A percentile compares a stretch with the other conserved stretches of the same genome.
These are phyloP conservation scores for Tragelaphus buxtoni DNA, from an alignment of 2,113 vertebrate species.

Conservation along the genomic window DNA sequence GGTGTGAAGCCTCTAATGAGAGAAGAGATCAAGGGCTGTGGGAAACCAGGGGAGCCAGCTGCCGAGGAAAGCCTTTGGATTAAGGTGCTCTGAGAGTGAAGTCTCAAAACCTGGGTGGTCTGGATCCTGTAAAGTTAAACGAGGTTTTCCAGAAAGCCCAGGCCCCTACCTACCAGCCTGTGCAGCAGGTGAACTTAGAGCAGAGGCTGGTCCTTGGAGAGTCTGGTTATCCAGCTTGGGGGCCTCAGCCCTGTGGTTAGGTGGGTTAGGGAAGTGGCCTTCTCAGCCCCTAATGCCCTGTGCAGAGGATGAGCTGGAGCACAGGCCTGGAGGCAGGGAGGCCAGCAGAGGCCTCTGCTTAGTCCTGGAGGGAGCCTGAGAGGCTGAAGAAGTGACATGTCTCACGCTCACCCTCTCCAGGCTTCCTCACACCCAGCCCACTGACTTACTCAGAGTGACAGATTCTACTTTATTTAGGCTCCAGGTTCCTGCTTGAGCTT, in stretches of 20 bases:
- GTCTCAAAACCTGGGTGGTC: background rate
- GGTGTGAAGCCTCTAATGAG: background rate
- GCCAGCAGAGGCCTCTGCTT: background rate
- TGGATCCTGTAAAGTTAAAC: background rate
- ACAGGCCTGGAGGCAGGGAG: background rate
- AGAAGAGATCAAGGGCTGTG: background rate
- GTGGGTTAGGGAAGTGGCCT: background rate
- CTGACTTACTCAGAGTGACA: conserved; percentile 13
- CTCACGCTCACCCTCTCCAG: accelerated
- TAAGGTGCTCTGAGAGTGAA: background rate
- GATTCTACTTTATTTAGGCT: conserved; percentile 78
- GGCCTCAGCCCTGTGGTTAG: background rate
- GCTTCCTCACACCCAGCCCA: background rate
- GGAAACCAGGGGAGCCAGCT: background rate
- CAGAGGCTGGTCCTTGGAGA: background rate
- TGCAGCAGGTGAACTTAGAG: background rate
- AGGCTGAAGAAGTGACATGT: background rate
- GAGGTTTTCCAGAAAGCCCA: background rate
- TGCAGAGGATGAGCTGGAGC: background rate
- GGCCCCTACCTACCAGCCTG: background rate
- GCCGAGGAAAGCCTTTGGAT: background rate
- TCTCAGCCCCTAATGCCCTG: background rate
- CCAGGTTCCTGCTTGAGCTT: conserved; percentile 71
- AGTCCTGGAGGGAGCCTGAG: background rate
- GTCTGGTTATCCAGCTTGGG: too few relatives aligned